These are phyloP conservation scores for Cephus sareptanus DNA, from an alignment of 2,888 invertebrate species.

Conservation along the genomic window DNA sequence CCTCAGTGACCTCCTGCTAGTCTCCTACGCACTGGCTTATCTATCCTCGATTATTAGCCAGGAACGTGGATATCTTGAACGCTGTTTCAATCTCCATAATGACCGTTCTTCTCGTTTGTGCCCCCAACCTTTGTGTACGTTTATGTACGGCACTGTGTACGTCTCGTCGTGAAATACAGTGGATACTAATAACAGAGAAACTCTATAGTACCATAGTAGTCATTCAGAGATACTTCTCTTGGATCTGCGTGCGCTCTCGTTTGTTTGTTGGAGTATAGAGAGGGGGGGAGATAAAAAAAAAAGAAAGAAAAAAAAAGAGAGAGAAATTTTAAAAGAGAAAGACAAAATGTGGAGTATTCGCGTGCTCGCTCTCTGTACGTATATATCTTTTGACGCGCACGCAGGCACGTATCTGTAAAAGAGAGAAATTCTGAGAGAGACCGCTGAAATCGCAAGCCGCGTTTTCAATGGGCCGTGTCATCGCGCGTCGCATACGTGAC, in stretches of 20 bases:
- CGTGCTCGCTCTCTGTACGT: background rate
- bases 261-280: slow-evolving; percentile 34
- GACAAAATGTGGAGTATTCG: background rate
- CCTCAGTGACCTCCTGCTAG: background rate
- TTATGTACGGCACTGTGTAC: slow-evolving; percentile 3
- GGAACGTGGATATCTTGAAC: slow-evolving; percentile 26
- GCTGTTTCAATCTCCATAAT: slow-evolving; percentile 61
- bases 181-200: slow-evolving; percentile 58
- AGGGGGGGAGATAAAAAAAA: background rate
- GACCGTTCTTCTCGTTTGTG: slow-evolving; percentile 41
- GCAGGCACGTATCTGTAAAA: background rate
- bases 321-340: slow-evolving; percentile 9
- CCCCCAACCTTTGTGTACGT: slow-evolving; percentile 43
- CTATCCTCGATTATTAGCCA: slow-evolving; percentile 29
- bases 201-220: slow-evolving; percentile 42
- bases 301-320: slow-evolving; percentile 1
- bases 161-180: slow-evolving; percentile 35
- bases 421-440: slow-evolving; percentile 7
- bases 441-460: slow-evolving; percentile 12
- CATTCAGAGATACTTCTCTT: slow-evolving; percentile 52
- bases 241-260: slow-evolving; percentile 32
- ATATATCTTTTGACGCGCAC: background rate
- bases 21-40: background rate
- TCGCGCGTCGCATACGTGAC: slow-evolving; percentile 33
- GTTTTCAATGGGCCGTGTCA: slow-evolving; percentile 49